Evolutionary conservation across 2,113 vertebrate species (phyloP).

Genomic region (Ranitomeya variabilis): DNA sequence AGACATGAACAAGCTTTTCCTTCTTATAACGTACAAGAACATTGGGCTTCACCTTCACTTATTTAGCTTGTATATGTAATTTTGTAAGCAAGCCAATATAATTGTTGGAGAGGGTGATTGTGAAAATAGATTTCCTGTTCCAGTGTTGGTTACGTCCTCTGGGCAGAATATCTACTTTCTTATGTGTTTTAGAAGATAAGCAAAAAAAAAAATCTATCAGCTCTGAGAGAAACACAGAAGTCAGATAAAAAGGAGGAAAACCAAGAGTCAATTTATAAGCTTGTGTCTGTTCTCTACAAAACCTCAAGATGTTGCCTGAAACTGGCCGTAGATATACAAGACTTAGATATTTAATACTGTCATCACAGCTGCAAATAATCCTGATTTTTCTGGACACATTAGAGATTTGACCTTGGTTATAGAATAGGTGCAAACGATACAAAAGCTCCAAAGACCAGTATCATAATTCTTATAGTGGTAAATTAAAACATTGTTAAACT

Average conservation of each 20-base stretch:
- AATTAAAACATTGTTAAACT: not conserved
- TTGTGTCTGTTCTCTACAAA: not conserved
- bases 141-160: not conserved
- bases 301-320: not conserved
- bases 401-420: not conserved
- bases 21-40: not conserved
- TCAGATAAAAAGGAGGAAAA: not conserved
- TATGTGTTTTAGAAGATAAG: constrained; percentile 20
- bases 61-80: not conserved
- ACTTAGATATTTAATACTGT: not conserved
- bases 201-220: constrained; percentile 16
- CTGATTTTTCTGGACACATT: not conserved
- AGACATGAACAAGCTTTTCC: not conserved
- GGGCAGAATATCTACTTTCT: not conserved
- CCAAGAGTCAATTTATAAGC: not conserved
- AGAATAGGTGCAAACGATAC: not conserved
- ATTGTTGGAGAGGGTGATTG: not conserved
- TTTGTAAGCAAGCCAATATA: not conserved
- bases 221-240: not conserved
- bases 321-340: not conserved
- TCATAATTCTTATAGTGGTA: not conserved
- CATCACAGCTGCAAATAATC: not conserved
- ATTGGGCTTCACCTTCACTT: not conserved
- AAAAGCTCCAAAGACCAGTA: not conserved
- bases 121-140: not conserved